phyloP scores from a whole-genome alignment of 2,888 invertebrate genomes.

The Rhabditoides inermis region DNA sequence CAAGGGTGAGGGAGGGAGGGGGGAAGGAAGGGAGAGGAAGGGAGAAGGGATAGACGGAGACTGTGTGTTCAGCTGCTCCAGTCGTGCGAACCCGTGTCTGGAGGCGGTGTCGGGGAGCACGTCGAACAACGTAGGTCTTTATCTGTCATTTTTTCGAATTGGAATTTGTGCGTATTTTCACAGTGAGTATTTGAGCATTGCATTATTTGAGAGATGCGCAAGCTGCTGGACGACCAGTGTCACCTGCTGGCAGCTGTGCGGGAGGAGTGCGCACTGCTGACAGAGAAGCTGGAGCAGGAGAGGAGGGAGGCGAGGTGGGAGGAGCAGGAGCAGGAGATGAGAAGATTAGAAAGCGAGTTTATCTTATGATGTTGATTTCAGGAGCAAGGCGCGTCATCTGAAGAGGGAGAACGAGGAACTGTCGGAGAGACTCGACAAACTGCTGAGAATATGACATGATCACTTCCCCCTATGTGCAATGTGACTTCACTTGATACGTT shows the following conservation, averaged over 20 bases:
- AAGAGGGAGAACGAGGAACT: constrained; percentile 14
- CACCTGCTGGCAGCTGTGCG: constrained; percentile 24
- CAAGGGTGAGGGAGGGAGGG: too few relatives aligned
- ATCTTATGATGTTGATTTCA: constrained; percentile 1
- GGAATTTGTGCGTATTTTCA: too few relatives aligned
- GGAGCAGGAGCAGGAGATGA: background rate
- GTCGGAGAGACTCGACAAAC: constrained; percentile 11
- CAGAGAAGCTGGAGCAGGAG: constrained; percentile 20
- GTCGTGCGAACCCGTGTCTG: too few relatives aligned
- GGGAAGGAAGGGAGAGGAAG: too few relatives aligned
- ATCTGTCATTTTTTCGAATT: too few relatives aligned
- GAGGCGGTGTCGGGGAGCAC: too few relatives aligned
- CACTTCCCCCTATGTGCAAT: too few relatives aligned
- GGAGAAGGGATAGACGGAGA: too few relatives aligned
- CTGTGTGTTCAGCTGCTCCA: too few relatives aligned
- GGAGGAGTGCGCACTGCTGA: constrained; percentile 24
- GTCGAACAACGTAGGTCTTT: too few relatives aligned
- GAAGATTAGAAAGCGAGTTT: background rate
- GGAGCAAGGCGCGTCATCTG: constrained; percentile 12
- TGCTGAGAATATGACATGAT: constrained; percentile 11
- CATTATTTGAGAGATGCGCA: constrained; percentile 18
- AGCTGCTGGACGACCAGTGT: constrained; percentile 24
- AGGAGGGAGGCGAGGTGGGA: constrained; percentile 17
- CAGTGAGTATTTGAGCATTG: background rate
- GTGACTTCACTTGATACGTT: too few relatives aligned